Evolutionary conservation across 2,797 vertebrate species (phyloP).

Genomic region (Lepilemur septentrionalis): DNA sequence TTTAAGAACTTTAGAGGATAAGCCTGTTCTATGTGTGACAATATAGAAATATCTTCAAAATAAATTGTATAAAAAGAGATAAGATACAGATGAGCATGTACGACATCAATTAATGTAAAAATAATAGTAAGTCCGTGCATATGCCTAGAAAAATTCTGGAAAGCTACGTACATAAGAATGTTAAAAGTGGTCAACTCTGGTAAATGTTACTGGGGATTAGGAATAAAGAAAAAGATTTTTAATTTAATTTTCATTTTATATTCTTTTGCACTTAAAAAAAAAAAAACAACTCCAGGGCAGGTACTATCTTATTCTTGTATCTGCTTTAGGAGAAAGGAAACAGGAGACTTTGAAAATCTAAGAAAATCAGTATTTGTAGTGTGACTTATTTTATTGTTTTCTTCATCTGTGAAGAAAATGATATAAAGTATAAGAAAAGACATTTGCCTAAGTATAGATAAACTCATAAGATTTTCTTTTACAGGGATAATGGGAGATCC

Average conservation of each 20-base stretch:
- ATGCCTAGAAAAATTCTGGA: background rate
- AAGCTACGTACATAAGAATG: background rate
- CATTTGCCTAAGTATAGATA: background rate
- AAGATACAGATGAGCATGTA: background rate
- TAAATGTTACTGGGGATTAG: background rate
- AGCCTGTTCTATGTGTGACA: background rate
- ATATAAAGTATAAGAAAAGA: background rate
- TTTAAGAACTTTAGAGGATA: background rate
- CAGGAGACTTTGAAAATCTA: background rate
- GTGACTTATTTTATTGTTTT: background rate
- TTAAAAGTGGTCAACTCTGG: background rate
- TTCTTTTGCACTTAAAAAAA: background rate
- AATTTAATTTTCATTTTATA: background rate
- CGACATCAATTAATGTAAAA: background rate
- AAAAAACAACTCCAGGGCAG: background rate
- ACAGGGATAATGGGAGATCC: conserved; percentile 9
- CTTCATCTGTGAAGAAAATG: background rate
- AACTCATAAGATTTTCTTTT: background rate
- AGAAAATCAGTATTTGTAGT: background rate
- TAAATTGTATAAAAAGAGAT: background rate
- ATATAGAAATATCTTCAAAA: conserved; percentile 1
- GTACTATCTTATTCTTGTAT: background rate
- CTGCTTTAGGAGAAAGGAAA: background rate
- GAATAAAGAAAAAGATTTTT: background rate
- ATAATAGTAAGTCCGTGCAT: background rate